Base-by-base conservation (phyloP, 2,888 invertebrate genomes). In the Dryadula phaetusa region DNA sequence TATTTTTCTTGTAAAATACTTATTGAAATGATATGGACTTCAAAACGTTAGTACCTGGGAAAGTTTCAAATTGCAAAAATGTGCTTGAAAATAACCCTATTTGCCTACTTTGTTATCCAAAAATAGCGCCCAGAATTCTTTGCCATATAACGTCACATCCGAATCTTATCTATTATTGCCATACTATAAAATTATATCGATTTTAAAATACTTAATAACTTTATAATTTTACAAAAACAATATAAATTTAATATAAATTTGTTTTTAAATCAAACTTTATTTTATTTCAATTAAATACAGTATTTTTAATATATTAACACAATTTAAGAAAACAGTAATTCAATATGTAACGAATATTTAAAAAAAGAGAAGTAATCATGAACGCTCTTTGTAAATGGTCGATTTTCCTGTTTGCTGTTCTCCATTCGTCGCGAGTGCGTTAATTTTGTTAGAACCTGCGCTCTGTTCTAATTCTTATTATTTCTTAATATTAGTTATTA, bases 341-440 rank as follows among this genome's bases (percentile, higher is more conserved):
- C 54, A 67, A 63, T 64, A 66, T 46, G 44, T 44, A 44, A 42
- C 16, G 54, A 46, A 60, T 49, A 64, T 68, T 47, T 22, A 56
- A 64, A 66, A 66, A 68, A 60, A 65, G 47, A 67, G 56, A 65
- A 62, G 72, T 76, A 79, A 78, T 78, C 75, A 73, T 78, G 84
- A 88, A 89, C 89, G 83, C 78, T 82, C 83, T 84, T 85, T 84
- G 82, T 82, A 88, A 90, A 92, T 90, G 87, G 87, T 88, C 87
- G 91, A 87, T 90, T 91, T 93, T 92, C 93, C 93, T 92, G 93
- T 93, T 90, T 86, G 90, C 86, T 83, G 88, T 85, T 85, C 88
- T 86, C 85, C 87, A 86, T 88, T 91, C 86, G 86, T 82, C 83
- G 85, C 88, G 85, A 86, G 86, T 86, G 87, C 83, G 78, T 78